A percentile compares a stretch with the other conserved stretches of the same genome.
phyloP scores from a whole-genome alignment of 2,113 vertebrate genomes.

The Cavia aperea region DNA sequence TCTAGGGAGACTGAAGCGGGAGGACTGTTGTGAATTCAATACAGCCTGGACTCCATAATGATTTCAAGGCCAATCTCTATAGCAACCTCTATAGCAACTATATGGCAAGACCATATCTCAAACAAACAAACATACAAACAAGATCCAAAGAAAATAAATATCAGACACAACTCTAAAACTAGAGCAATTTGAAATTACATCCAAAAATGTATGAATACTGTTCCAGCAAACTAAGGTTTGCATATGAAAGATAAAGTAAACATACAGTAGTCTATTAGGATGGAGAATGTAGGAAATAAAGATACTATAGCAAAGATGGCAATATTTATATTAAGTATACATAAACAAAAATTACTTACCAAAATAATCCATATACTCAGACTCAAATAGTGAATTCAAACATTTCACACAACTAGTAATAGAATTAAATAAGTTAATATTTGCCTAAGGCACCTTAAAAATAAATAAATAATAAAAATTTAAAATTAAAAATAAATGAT shows the following conservation, averaged over 20 bases:
- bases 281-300: background rate
- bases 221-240: background rate
- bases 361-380: background rate
- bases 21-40: background rate
- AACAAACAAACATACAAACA: no score
- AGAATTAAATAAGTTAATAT: background rate
- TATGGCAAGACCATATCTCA: no score
- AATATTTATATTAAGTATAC: background rate
- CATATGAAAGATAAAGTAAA: background rate
- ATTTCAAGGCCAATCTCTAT: no score
- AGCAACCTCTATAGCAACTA: no score
- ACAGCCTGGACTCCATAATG: no score
- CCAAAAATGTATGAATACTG: background rate
- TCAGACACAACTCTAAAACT: background rate
- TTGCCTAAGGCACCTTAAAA: background rate
- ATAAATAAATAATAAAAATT: background rate
- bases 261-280: background rate
- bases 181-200: background rate
- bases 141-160: background rate
- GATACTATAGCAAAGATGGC: background rate
- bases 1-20: background rate
- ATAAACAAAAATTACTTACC: background rate
- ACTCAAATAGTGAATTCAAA: constrained; percentile 3
- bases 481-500: background rate
- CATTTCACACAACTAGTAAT: background rate